A percentile compares a stretch with the other conserved stretches of the same genome.
These are phyloP conservation scores for Leptopterna dolabrata DNA, from an alignment of 2,888 invertebrate genomes.

Conservation along the genomic window DNA sequence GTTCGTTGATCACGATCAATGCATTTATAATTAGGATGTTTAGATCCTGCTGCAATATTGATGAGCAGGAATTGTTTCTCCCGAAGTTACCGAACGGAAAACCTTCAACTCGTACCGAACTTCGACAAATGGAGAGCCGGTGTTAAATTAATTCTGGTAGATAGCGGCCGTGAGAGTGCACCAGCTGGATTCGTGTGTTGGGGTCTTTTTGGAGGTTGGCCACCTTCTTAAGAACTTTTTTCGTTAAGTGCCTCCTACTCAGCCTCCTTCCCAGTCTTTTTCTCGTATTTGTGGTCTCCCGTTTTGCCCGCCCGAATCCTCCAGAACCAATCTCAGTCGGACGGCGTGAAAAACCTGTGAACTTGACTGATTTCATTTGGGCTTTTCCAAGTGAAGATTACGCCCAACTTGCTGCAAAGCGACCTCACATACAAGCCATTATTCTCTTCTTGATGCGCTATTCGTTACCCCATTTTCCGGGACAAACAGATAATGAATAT, in stretches of 20 bases:
- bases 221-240: neutral
- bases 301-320: neutral
- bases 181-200: conserved; percentile 31
- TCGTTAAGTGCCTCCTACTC: conserved; percentile 24
- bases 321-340: neutral
- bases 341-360: no score
- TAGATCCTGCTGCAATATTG: neutral
- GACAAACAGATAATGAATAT: no score
- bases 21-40: no score
- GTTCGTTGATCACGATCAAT: no score
- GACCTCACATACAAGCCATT: no score
- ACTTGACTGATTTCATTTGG: no score
- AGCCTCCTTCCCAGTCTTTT: neutral
- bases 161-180: conserved; percentile 12
- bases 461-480: no score
- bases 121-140: neutral
- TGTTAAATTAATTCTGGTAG: neutral
- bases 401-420: no score
- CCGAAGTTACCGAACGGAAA: neutral
- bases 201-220: neutral
- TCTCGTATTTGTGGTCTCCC: neutral
- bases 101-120: neutral
- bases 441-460: no score
- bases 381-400: no score
- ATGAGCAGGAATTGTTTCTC: no score